A percentile compares a stretch with the other conserved stretches of the same genome.
These are phyloP conservation scores for Synergus umbraculus DNA, from an alignment of 2,888 invertebrate genomes.

Conservation along the genomic window DNA sequence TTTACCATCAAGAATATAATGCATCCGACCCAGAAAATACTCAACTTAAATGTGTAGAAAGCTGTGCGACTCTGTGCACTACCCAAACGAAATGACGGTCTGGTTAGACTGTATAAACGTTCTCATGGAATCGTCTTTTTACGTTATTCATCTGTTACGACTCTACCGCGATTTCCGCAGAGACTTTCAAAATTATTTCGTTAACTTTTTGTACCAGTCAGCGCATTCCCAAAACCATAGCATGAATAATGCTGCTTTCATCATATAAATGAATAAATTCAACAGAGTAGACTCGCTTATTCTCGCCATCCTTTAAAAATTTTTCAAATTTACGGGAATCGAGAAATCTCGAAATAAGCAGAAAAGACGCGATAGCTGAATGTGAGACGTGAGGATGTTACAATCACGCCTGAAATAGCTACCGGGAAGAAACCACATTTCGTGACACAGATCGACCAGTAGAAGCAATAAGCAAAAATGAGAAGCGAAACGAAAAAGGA, in stretches of 20 bases:
- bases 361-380: neutral
- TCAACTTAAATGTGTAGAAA: neutral
- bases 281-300: neutral
- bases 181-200: constrained; percentile 2
- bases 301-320: neutral
- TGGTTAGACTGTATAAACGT: neutral
- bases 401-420: constrained; percentile 18
- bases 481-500: constrained; percentile 11
- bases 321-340: neutral
- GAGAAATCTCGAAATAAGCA: neutral
- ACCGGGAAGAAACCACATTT: constrained; percentile 2
- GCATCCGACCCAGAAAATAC: neutral
- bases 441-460: neutral
- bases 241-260: too few relatives aligned
- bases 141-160: constrained; percentile 22
- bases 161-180: neutral
- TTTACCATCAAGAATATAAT: neutral
- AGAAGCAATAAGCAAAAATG: neutral
- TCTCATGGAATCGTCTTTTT: constrained; percentile 1
- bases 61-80: neutral
- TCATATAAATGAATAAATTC: neutral
- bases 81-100: neutral
- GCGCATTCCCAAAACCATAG: neutral
- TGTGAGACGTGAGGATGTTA: constrained; percentile 16
- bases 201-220: neutral